Base-by-base conservation (phyloP, 1,140 invertebrate species). In the Drosophila sp. region DNA sequence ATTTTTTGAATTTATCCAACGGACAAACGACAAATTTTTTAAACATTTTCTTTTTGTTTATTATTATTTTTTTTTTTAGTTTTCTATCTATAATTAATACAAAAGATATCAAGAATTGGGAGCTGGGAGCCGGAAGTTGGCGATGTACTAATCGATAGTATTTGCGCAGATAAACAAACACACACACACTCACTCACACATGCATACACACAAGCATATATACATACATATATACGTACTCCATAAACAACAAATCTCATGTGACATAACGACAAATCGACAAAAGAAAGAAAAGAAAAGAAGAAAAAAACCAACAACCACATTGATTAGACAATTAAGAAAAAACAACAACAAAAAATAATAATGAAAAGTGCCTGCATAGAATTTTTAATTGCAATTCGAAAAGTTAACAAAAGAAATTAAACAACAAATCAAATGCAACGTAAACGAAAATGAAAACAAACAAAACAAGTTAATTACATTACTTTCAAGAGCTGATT, bases 301-400 rank as follows among this genome's bases (percentile, higher is more conserved):
- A 66, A 17, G 60, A 27, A 23, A 40, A 17, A 47, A 30, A 35
- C 25, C 4, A 65, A 60, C 66, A 61, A 17, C 58, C 32, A 60
- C 54, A 61, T 72, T 68, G 60, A 57, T 40, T 84, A 89, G 76
- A 32, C 65, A 61, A 75, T 69, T 75, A 84, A 76, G 65, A 6
- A 83, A 68, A 98, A 10, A 98, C 91, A 92, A 97, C 95, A 3
- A 97, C 95, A 60, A 98, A 92, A 8, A 83, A 68, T 27, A 50
- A 50, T 10, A 27, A 91, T 96, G 96, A 90, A 98, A 74, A 98
- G 94, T 73, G 95, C 93, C 91, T 96, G 95, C 69, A 77, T 71
- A 72, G 54, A 70, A 74, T 71, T 71, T 60, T 38, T 56, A 17
- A 50, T 50, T 47, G 66, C 66, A 47, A 84, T 66, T 70, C 23